These are phyloP conservation scores for Astur gentilis DNA, from an alignment of 2,113 vertebrate genomes.

Conservation along the genomic window DNA sequence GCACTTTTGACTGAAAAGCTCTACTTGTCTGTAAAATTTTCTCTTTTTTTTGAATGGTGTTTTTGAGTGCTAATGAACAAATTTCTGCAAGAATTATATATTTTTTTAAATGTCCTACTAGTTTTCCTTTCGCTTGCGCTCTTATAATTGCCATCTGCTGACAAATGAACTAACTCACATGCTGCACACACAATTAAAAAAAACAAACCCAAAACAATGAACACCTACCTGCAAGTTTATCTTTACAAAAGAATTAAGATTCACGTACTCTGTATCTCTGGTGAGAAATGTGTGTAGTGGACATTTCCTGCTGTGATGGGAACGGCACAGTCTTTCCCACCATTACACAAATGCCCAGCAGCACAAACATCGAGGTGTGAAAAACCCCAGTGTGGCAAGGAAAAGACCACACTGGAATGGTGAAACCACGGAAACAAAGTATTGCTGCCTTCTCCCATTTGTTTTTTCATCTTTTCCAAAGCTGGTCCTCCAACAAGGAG, in stretches of 20 bases:
- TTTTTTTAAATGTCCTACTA: not conserved
- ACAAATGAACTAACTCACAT: not conserved
- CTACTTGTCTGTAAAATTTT: not conserved
- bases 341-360: not conserved
- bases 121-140: not conserved
- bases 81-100: not conserved
- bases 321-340: not conserved
- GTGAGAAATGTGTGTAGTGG: not conserved
- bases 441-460: not conserved
- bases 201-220: not conserved
- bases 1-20: not conserved
- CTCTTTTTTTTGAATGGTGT: not conserved
- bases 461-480: not conserved
- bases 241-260: not conserved
- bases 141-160: not conserved
- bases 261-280: rapidly evolving
- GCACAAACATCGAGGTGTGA: not conserved
- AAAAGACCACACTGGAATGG: not conserved
- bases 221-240: not conserved
- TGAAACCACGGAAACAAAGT: not conserved
- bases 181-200: not conserved
- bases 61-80: not conserved
- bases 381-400: not conserved
- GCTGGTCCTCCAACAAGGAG: rapidly evolving
- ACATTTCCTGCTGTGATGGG: not conserved